These are phyloP conservation scores for Cyanistes caeruleus DNA, from an alignment of 2,113 vertebrate genomes.

Conservation along the genomic window DNA sequence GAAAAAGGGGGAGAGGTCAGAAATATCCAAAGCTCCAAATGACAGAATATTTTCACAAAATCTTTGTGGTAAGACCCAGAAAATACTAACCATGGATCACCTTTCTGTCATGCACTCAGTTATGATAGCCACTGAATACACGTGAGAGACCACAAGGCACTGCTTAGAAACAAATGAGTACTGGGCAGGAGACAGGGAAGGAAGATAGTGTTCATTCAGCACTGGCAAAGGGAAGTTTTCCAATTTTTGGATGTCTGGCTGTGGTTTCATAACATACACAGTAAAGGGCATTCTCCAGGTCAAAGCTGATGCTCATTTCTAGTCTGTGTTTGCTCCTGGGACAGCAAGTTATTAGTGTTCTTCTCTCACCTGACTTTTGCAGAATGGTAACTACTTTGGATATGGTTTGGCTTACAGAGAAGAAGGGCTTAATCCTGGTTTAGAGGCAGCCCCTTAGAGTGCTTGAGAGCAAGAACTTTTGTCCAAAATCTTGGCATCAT, in stretches of 20 bases:
- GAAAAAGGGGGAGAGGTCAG: background rate
- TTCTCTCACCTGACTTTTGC: background rate
- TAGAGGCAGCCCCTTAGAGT: background rate
- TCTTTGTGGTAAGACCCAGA: background rate
- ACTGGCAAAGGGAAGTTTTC: background rate
- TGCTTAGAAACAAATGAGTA: background rate
- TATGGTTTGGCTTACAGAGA: background rate
- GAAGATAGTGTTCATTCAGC: background rate
- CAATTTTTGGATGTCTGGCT: background rate
- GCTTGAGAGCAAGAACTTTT: background rate
- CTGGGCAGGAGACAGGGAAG: background rate
- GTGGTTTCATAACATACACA: background rate
- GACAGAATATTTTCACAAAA: background rate
- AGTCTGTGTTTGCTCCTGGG: background rate
- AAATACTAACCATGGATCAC: background rate
- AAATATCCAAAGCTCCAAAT: background rate
- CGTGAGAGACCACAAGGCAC: accelerated
- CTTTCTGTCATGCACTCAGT: background rate
- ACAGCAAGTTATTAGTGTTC: background rate
- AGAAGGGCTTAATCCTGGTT: background rate
- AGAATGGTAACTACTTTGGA: background rate
- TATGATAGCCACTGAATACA: background rate
- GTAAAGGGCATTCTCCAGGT: background rate
- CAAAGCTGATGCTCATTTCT: background rate
- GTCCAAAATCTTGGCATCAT: background rate